Base-by-base conservation (phyloP, 2,113 vertebrate species). In the Suncus etruscus region DNA sequence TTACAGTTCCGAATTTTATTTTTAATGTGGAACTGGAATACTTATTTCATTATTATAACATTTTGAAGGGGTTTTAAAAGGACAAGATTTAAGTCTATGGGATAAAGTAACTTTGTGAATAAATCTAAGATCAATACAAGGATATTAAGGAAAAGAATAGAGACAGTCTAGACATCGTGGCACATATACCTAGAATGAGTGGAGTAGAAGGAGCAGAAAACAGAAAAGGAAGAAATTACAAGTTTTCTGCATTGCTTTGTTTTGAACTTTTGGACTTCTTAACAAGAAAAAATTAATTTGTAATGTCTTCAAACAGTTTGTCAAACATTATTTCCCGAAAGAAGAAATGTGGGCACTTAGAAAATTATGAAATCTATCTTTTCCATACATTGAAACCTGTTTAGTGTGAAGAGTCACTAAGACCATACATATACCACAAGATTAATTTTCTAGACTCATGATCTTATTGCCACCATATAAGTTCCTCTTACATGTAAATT, bases 81-180 rank as follows among this genome's bases (percentile, higher is more conserved):
- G 27, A 65, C 51, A 8, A 69, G 27, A 1, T 50, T 86, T 51
- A 16, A 27, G 14, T 11, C 45, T 75, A 39, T 3, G 54, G 32
- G 39, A 45, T 83, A 8, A 83, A 84, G 32, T 75, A 9, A 78
- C 6, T 75, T 92, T 80, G 29, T 89, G 24, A 94, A 76, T 74
- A 9, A 24, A 50, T 75, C 25, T 80, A 75, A 27, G 20, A 32
- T 29, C 24, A 66, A 77, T 51, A 10, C 51, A 61, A 3, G 14
- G 18, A 78, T 29, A 25, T 47, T 48, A 81, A 91, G 45, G 81
- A 76, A 77, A 77, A 77, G 16, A 24, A 11, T 7, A 65, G 51
- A 76, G 15, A 48, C 5, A 47, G 31, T 27, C 39, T 74, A 1
- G 0, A 11, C 8, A 2, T 9, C 14, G 73, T n/a, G 29, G n/a